Conservation (phyloP, 2,113 vertebrate species). For the Scalopus aquaticus region DNA sequence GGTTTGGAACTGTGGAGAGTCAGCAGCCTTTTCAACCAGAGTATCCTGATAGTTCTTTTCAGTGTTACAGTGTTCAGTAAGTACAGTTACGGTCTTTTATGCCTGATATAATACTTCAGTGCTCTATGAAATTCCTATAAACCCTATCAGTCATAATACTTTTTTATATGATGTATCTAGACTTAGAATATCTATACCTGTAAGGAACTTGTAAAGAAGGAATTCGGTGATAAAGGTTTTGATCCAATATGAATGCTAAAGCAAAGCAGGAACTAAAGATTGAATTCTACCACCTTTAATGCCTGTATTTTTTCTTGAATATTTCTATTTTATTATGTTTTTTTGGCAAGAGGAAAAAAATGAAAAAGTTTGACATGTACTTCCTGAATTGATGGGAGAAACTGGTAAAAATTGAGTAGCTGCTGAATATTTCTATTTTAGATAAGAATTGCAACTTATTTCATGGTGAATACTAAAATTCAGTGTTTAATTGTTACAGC, state of each 20-base stretch:
- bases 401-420: background rate
- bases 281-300: background rate
- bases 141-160: background rate
- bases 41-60: slow-evolving; percentile 98
- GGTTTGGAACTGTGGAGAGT: slow-evolving; percentile 97
- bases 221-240: slow-evolving; percentile 32
- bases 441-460: slow-evolving; percentile 20
- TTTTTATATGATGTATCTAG: background rate
- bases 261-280: background rate
- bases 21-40: slow-evolving; percentile 97
- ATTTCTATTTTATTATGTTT: slow-evolving; percentile 21
- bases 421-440: slow-evolving; percentile 21
- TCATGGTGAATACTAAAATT: background rate
- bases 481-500: slow-evolving; percentile 32
- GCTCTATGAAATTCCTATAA: background rate
- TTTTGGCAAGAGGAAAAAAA: background rate
- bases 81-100: slow-evolving; percentile 69
- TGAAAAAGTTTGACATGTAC: background rate
- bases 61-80: slow-evolving; percentile 98
- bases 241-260: background rate
- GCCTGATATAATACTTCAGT: background rate
- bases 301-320: background rate
- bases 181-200: background rate
- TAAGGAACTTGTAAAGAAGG: background rate
- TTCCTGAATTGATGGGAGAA: background rate